Percentiles rank a stretch among this genome's conserved stretches.
Conservation (phyloP, 2,888 invertebrate genomes). For the Metopia argyrocephala region DNA sequence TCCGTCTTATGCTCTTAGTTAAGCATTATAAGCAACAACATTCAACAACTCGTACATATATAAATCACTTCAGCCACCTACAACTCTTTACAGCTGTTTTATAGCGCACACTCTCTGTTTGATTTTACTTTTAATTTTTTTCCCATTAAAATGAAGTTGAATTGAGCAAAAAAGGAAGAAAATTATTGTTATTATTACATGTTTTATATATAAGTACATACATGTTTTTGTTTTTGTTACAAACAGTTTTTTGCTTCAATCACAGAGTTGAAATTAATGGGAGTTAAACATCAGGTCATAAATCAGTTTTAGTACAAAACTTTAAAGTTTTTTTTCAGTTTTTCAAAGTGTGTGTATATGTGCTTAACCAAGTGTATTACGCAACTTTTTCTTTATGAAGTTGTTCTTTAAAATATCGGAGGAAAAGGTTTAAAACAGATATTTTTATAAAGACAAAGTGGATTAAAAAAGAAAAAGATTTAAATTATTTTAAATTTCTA, state of each 20-base stretch:
- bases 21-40: neutral
- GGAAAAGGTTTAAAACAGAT: too few relatives aligned
- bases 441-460: too few relatives aligned
- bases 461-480: too few relatives aligned
- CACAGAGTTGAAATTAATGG: constrained; percentile 23
- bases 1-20: neutral
- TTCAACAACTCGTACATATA: too few relatives aligned
- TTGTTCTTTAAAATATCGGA: too few relatives aligned
- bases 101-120: constrained; percentile 33
- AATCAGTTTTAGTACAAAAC: neutral
- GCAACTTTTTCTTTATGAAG: neutral
- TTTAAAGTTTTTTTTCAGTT: neutral
- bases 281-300: constrained; percentile 5
- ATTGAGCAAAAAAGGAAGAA: too few relatives aligned
- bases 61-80: neutral
- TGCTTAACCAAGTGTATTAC: too few relatives aligned
- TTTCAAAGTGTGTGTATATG: neutral
- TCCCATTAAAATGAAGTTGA: neutral
- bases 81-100: constrained; percentile 15
- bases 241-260: too few relatives aligned
- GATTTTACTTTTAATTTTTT: neutral
- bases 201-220: too few relatives aligned
- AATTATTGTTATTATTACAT: too few relatives aligned
- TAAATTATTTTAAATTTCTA: too few relatives aligned
- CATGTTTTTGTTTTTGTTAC: constrained; percentile 5